A percentile compares a stretch with the other conserved stretches of the same genome.
These are phyloP conservation scores for Mesembrinibis cayennensis DNA, from an alignment of 2,113 vertebrate genomes.

Conservation along the genomic window DNA sequence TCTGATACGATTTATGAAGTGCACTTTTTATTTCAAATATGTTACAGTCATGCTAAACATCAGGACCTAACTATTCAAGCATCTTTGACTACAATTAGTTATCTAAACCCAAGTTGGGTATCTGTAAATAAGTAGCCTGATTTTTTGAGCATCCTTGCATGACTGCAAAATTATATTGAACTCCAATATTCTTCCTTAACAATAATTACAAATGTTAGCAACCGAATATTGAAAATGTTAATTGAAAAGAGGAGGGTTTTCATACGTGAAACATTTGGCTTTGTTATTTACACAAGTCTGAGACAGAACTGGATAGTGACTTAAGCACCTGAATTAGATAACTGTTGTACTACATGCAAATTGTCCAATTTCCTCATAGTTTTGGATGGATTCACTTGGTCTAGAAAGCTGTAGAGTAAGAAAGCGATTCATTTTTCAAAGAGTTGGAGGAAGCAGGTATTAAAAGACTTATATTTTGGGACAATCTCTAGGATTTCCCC, in stretches of 20 bases:
- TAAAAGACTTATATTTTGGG: background rate
- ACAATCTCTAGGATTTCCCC: background rate
- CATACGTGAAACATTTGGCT: background rate
- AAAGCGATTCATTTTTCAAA: background rate
- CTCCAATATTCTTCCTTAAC: background rate
- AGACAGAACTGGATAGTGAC: background rate
- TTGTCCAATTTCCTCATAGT: background rate
- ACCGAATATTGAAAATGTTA: background rate
- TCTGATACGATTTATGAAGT: background rate
- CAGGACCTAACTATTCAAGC: background rate
- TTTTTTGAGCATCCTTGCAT: background rate
- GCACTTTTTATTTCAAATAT: background rate
- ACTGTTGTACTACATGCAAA: background rate
- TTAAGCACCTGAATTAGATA: background rate
- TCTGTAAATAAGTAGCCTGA: background rate
- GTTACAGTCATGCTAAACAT: background rate
- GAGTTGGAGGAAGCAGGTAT: background rate
- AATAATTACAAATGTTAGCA: background rate
- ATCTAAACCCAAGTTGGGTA: background rate
- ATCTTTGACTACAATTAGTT: background rate
- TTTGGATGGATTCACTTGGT: background rate
- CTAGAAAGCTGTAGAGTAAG: background rate
- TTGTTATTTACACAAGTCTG: background rate
- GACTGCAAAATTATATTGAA: background rate
- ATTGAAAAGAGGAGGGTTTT: background rate